Percentiles rank a stretch among this genome's conserved stretches.
Conservation (phyloP, 2,797 vertebrate species). For the Adrianichthys oophorus region DNA sequence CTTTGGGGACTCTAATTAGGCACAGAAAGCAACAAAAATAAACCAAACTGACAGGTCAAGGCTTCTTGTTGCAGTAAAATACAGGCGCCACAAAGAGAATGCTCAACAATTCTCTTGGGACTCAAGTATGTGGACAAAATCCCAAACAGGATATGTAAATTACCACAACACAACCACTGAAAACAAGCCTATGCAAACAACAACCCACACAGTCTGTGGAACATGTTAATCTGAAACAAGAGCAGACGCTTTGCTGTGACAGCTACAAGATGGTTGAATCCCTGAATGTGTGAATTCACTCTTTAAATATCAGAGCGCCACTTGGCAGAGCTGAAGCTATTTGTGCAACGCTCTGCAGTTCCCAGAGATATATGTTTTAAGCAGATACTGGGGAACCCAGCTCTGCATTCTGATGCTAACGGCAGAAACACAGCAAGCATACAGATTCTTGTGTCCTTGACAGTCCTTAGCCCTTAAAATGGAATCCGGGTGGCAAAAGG, state of each 20-base stretch:
- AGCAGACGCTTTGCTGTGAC: conserved; percentile 40
- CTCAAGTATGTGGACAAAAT: conserved; percentile 32
- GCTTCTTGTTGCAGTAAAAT: conserved; percentile 32
- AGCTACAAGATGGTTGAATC: conserved; percentile 24
- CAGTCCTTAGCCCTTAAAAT: conserved; percentile 53
- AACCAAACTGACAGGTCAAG: conserved; percentile 44
- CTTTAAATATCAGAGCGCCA: conserved; percentile 26
- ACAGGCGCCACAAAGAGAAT: conserved; percentile 23
- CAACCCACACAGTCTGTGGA: conserved; percentile 11
- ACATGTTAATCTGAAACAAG: conserved; percentile 41
- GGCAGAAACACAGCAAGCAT: conserved; percentile 3
- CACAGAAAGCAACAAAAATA: not conserved
- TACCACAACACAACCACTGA: conserved; percentile 27
- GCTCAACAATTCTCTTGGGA: conserved; percentile 25
- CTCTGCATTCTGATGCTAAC: conserved; percentile 12
- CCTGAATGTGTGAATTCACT: not conserved
- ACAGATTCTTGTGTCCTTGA: conserved; percentile 59
- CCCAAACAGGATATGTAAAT: conserved; percentile 46
- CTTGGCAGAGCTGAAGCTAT: conserved; percentile 21
- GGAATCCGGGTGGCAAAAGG: conserved; percentile 72
- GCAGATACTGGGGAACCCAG: conserved; percentile 15
- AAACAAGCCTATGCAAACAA: conserved; percentile 41
- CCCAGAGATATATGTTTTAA: too few relatives aligned
- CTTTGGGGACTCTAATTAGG: conserved; percentile 1
- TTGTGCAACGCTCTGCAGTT: too few relatives aligned